Evolutionary conservation across 1,140 invertebrate genomes (phyloP), one percentile per base, ranked within the genome.

Genomic region (Tenebrio molitor): DNA sequence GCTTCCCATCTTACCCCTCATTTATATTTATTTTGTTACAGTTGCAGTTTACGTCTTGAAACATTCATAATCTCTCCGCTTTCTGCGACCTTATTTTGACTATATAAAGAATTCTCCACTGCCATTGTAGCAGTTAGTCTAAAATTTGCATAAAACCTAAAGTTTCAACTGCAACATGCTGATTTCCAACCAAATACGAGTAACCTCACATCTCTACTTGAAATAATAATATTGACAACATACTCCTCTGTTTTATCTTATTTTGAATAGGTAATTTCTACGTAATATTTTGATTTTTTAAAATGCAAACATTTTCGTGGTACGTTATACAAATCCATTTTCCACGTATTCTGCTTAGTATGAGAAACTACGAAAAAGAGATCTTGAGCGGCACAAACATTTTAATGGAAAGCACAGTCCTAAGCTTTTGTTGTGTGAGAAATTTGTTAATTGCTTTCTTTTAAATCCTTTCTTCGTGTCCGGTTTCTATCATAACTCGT

Each of bases 401-500:
- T n/a, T n/a, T n/a, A n/a, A n/a, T n/a, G n/a, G n/a, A n/a, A n/a
- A n/a, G n/a, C n/a, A n/a, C n/a, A n/a, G n/a, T n/a, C n/a, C n/a
- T n/a, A n/a, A n/a, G n/a, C n/a, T 12, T 39, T 39, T 39, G 2
- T 39, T n/a, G 3, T 29, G 36, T 39, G 3, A 12, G 2, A 39
- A 39, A 7, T 5, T 7, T 12, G 4, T 39, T 39, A 39, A 39
- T 46, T 46, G 42, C 16, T 15, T 46, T 4, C 10, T 12, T 25
- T 58, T 58, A 6, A 12, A 29, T 25, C 5, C n/a, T 58, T 58
- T 2, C 29, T 58, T 29, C 5, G 12, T 29, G 23, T 29, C 12
- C 10, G 19, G n/a, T 53, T 23, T n/a, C 19, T 53, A 58, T 58
- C 50, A 58, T 25, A 58, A 14, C 23, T 12, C 50, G 23, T 21